Conservation (phyloP, 2,113 vertebrate genomes). For the Anguilla japonica region DNA sequence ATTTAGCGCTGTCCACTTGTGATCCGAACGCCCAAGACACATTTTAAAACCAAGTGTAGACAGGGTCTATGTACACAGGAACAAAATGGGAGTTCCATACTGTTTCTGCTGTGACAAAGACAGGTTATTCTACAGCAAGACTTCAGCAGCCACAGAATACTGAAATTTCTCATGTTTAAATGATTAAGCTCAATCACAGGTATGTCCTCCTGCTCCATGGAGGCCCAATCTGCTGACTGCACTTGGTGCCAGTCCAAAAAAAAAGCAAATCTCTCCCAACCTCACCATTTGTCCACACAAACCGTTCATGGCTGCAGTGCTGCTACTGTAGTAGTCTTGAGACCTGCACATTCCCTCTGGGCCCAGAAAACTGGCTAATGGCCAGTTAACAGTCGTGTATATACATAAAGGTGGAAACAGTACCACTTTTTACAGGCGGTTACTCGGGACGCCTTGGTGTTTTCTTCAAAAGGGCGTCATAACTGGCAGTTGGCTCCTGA, state of each 20-base stretch:
- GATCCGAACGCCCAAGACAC: too few species aligned
- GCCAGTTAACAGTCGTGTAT: neutral
- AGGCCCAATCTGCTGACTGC: constrained; percentile 6
- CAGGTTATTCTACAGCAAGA: neutral
- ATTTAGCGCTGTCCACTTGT: too few species aligned
- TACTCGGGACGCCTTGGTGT: neutral
- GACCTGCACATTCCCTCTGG: neutral
- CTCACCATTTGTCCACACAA: neutral
- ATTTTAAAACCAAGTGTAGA: too few species aligned
- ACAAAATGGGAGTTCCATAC: too few species aligned
- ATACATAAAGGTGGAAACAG: neutral
- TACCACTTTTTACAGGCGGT: neutral
- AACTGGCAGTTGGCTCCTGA: neutral
- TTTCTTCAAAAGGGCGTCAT: constrained; percentile 7
- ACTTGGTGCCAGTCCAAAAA: constrained; percentile 22
- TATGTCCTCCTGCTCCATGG: too few species aligned
- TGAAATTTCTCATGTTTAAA: neutral
- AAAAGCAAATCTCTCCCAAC: neutral
- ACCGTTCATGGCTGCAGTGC: neutral
- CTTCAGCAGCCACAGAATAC: neutral
- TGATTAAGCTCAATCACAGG: neutral
- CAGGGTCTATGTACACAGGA: too few species aligned
- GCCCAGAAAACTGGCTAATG: neutral
- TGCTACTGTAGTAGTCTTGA: neutral
- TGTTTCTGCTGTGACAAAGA: too few species aligned